These are phyloP conservation scores for Verasper variegatus DNA, from an alignment of 2,113 vertebrate genomes.

Conservation along the genomic window DNA sequence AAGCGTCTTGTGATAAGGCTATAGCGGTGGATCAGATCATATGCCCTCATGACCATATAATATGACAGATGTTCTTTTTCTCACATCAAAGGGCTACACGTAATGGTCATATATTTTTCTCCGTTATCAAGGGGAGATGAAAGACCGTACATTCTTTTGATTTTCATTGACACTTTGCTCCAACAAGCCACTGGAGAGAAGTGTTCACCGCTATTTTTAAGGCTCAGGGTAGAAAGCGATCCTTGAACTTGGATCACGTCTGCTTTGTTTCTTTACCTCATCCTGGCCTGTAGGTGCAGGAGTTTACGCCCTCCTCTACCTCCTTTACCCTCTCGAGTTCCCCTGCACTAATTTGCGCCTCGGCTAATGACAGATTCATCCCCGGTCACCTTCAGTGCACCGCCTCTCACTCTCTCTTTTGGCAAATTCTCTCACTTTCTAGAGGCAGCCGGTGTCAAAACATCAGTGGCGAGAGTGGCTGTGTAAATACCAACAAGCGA, in stretches of 20 bases:
- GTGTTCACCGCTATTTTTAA: constrained; percentile 15
- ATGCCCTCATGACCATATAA: constrained; percentile 41
- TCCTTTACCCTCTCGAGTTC: constrained; percentile 8
- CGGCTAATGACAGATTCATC: constrained; percentile 68
- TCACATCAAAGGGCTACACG: constrained; percentile 36
- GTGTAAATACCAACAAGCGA: constrained; percentile 75
- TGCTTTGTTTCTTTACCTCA: neutral
- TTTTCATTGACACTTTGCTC: constrained; percentile 20
- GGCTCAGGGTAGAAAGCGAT: constrained; percentile 16
- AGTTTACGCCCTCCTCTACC: neutral
- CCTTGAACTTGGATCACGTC: constrained; percentile 2
- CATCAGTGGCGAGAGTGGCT: constrained; percentile 65
- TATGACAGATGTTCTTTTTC: constrained; percentile 8
- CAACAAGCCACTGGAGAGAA: constrained; percentile 5
- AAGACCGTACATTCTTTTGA: constrained; percentile 29
- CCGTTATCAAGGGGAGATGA: constrained; percentile 12
- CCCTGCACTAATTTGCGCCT: constrained; percentile 51
- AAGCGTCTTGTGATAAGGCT: constrained; percentile 40
- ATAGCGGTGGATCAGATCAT: constrained; percentile 30
- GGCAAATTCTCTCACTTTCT: constrained; percentile 65
- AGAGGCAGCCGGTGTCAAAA: constrained; percentile 62
- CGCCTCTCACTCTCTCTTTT: constrained; percentile 53
- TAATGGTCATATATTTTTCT: constrained; percentile 20
- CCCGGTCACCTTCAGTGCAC: constrained; percentile 75
- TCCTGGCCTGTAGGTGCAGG: constrained; percentile 12